phyloP scores from a whole-genome alignment of 2,888 invertebrate species.

The Piscicola geometra region DNA sequence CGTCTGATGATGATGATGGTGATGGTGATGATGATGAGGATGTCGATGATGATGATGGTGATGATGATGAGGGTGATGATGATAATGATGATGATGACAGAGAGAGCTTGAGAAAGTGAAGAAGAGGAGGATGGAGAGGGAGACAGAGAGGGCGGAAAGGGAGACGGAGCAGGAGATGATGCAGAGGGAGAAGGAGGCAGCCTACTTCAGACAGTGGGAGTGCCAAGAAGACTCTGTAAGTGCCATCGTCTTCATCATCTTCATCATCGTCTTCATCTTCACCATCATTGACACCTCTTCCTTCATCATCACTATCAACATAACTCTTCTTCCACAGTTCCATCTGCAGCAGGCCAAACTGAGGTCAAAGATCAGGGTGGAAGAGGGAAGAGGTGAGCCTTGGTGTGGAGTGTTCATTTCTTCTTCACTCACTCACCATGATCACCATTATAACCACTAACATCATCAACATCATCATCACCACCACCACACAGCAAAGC shows the following conservation, averaged over 20 bases:
- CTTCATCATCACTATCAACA: neutral
- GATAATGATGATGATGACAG: slow-evolving; percentile 63
- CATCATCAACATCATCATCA: neutral
- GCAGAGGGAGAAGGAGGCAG: slow-evolving; percentile 82
- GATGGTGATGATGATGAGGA: slow-evolving; percentile 66
- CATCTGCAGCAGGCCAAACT: slow-evolving; percentile 91
- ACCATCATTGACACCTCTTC: neutral
- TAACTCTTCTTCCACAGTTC: slow-evolving; percentile 64
- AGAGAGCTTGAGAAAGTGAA: slow-evolving; percentile 90
- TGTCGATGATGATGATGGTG: slow-evolving; percentile 69
- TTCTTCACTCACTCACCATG: too few relatives aligned
- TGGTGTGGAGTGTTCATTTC: neutral
- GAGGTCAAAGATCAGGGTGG: slow-evolving; percentile 87
- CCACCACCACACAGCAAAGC: slow-evolving; percentile 71
- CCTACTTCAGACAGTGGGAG: slow-evolving; percentile 87
- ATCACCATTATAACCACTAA: too few relatives aligned
- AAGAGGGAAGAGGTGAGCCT: slow-evolving; percentile 74
- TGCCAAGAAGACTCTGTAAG: slow-evolving; percentile 77
- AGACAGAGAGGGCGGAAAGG: slow-evolving; percentile 55
- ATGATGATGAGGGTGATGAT: slow-evolving; percentile 83
- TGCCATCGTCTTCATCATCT: slow-evolving; percentile 5
- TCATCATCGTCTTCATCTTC: slow-evolving; percentile 16
- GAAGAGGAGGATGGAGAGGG: slow-evolving; percentile 79
- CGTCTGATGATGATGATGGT: slow-evolving; percentile 90
- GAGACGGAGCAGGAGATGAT: slow-evolving; percentile 60